Evolutionary conservation across 2,797 vertebrate genomes (phyloP).

Genomic region (Sebastes reedi): DNA sequence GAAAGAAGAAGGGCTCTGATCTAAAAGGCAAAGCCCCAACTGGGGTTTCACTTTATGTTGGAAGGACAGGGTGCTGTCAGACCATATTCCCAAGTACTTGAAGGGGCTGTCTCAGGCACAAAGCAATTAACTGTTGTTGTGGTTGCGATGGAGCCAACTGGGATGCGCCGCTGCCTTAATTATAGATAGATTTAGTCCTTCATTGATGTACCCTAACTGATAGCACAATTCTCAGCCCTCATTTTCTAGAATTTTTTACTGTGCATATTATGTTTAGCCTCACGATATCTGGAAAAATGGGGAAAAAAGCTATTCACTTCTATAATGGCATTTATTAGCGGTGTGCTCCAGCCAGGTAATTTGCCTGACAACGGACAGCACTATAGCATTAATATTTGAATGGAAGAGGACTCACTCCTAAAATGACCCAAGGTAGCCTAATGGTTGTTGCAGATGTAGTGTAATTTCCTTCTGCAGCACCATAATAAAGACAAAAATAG

Average conservation of each 20-base stretch:
- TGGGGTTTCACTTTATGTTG: slow-evolving; percentile 56
- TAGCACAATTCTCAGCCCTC: slow-evolving; percentile 2
- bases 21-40: slow-evolving; percentile 47
- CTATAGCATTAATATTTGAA: slow-evolving; percentile 43
- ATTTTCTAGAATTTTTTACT: background rate
- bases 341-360: slow-evolving; percentile 29
- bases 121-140: slow-evolving; percentile 69
- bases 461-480: slow-evolving; percentile 39
- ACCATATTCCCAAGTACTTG: slow-evolving; percentile 49
- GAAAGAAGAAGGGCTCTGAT: slow-evolving; percentile 54
- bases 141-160: slow-evolving; percentile 41
- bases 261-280: slow-evolving; percentile 3
- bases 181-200: slow-evolving; percentile 50
- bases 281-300: background rate
- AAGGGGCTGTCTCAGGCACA: slow-evolving; percentile 56
- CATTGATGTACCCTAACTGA: slow-evolving; percentile 50
- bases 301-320: slow-evolving; percentile 2
- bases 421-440: slow-evolving; percentile 34
- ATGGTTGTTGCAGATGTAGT: slow-evolving; percentile 24
- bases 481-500: slow-evolving; percentile 48
- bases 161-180: slow-evolving; percentile 46
- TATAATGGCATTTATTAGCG: slow-evolving; percentile 40
- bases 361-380: slow-evolving; percentile 29
- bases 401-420: slow-evolving; percentile 12
- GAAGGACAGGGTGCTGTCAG: slow-evolving; percentile 62